A percentile compares a stretch with the other conserved stretches of the same genome.
phyloP scores from a whole-genome alignment of 2,113 vertebrate genomes.

The Boleophthalmus pectinirostris region DNA sequence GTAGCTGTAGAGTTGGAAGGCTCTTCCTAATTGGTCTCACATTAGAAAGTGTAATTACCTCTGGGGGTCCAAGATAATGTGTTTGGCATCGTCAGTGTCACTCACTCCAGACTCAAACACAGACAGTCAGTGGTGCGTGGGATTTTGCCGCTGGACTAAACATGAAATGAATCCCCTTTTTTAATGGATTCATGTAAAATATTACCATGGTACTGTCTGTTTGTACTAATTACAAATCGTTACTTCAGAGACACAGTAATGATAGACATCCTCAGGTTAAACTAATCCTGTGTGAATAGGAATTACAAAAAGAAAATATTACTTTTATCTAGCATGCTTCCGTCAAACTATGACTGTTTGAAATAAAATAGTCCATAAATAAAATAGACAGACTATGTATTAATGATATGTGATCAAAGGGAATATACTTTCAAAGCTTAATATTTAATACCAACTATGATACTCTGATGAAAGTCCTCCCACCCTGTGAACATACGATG shows the following conservation, averaged over 20 bases:
- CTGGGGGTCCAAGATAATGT: slow-evolving; percentile 34
- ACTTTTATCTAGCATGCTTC: neutral
- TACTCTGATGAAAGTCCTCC: too few species aligned
- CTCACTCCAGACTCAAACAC: slow-evolving; percentile 4
- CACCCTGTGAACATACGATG: too few species aligned
- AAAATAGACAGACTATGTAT: neutral
- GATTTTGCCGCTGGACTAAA: neutral
- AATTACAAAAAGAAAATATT: neutral
- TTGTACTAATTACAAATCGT: neutral
- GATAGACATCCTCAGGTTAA: neutral
- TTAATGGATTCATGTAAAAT: slow-evolving; percentile 14
- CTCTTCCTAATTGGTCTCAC: slow-evolving; percentile 56
- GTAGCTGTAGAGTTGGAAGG: slow-evolving; percentile 39
- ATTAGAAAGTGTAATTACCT: slow-evolving; percentile 60
- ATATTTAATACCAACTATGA: too few species aligned
- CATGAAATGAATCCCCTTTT: slow-evolving; percentile 16
- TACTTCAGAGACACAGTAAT: slow-evolving; percentile 14
- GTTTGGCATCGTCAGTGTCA: slow-evolving; percentile 30
- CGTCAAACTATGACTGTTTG: neutral
- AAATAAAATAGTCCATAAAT: neutral
- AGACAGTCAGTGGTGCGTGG: neutral
- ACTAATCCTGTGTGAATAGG: too few species aligned
- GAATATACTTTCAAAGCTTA: too few species aligned
- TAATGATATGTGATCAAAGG: too few species aligned
- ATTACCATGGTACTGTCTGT: neutral